Evolutionary conservation across 2,797 vertebrate species (phyloP).

Genomic region (Semotilus atromaculatus): DNA sequence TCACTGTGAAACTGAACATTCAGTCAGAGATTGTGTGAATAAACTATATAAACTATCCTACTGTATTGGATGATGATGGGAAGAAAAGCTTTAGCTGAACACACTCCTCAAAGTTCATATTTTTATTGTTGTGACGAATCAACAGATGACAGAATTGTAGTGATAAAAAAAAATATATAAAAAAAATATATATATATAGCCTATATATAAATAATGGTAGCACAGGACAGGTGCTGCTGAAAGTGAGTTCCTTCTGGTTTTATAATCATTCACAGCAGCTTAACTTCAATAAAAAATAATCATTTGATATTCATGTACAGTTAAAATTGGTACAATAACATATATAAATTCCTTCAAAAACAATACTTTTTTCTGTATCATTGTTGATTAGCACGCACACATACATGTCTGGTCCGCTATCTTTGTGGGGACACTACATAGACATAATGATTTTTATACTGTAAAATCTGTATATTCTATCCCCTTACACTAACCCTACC

Average conservation of each 20-base stretch:
- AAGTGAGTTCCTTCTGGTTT: background rate
- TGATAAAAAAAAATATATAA: background rate
- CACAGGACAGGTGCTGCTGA: background rate
- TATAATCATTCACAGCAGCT: background rate
- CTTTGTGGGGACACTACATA: too few species aligned
- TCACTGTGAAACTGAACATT: background rate
- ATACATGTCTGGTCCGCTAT: too few species aligned
- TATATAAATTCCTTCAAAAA: background rate
- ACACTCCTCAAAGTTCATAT: background rate
- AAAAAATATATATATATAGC: too few species aligned
- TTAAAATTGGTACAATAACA: background rate
- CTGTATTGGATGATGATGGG: background rate
- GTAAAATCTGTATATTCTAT: too few species aligned
- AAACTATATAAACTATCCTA: background rate
- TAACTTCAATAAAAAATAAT: background rate
- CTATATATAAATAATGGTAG: too few species aligned
- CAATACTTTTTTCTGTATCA: background rate
- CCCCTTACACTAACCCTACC: too few species aligned
- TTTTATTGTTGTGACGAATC: background rate
- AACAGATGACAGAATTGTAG: background rate
- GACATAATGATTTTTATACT: too few species aligned
- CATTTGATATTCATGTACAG: background rate
- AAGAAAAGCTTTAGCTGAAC: background rate
- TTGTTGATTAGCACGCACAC: too few species aligned
- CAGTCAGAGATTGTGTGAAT: background rate